Evolutionary conservation across 2,113 vertebrate genomes (phyloP).

Genomic region (Megaceryle torquata): DNA sequence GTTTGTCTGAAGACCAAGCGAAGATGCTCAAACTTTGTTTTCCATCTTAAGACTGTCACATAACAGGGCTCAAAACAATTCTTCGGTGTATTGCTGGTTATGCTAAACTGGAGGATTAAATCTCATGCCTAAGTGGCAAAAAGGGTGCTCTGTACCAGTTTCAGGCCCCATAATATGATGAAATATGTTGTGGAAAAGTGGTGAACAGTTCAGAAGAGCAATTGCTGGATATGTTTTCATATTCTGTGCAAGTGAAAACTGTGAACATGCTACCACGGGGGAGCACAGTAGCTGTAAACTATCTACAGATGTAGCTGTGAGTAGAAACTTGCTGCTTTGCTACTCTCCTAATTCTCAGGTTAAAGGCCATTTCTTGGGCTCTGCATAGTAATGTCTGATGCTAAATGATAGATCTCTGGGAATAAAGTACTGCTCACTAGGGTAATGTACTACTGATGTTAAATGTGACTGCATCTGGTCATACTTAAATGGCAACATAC

Average conservation of each 20-base stretch:
- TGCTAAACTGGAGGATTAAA: not conserved
- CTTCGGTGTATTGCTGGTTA: not conserved
- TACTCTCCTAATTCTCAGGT: not conserved
- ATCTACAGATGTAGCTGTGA: not conserved
- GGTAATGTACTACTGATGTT: not conserved
- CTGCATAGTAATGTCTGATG: not conserved
- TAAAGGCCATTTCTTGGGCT: not conserved
- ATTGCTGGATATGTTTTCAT: not conserved
- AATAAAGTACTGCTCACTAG: not conserved
- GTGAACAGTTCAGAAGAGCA: not conserved
- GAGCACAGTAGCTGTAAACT: not conserved
- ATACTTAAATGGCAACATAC: not conserved
- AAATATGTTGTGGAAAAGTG: not conserved
- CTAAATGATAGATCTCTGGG: not conserved
- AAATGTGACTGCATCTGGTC: not conserved
- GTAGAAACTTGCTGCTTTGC: not conserved
- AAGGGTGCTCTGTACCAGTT: not conserved
- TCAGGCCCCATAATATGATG: not conserved
- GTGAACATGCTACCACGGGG: fast-evolving
- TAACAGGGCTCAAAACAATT: not conserved
- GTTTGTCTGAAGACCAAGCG: not conserved
- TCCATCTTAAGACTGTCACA: not conserved
- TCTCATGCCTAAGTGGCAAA: not conserved
- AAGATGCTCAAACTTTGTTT: not conserved
- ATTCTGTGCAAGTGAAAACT: not conserved